Base-by-base conservation (phyloP, 2,797 vertebrate genomes). In the Eulemur coronatus region DNA sequence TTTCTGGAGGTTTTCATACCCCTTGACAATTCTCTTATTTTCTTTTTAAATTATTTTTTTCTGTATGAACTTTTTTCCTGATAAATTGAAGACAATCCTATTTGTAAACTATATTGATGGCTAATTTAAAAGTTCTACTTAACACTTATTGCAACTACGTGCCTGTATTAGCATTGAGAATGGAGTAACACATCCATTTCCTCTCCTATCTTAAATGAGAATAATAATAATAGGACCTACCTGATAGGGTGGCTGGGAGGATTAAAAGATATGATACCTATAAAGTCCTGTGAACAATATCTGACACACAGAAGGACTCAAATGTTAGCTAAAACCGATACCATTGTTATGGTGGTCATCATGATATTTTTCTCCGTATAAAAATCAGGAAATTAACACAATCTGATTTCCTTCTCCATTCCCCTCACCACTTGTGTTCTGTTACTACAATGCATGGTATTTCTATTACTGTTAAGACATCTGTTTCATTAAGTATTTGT, bases 381-480 rank as follows among this genome's bases (percentile, higher is more conserved):
- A 89, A 89, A 95, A 63, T 50, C 24, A 73, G 43, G 50, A 89
- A 73, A 91, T 57, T 28, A 86, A 72, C 22, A 80, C 59, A 70
- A 35, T 52, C 81, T n/a, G 28, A 48, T n/a, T 69, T 91, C 22
- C 50, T 69, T 48, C 48, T 73, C 67, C 8, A 84, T 24, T 7
- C 4, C 11, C 11, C 46, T 15, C 43, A 63, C 35, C 43, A n/a
- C 6, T 85, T 72, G 63, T 57, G 26, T 76, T 89, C 90, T 87
- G 57, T 80, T 84, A 75, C 48, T 90, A 61, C 33, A 57, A 50
- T 35, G 67, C 33, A 59, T 10, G 80, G 22, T 52, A 67, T 84
- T 94, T 96, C 67, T 59, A 65, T 95, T 81, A 65, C 81, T 70
- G 35, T 88, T 80, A 84, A 95, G 95, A 69, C 46, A 43, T 95